Conservation (phyloP, 2,113 vertebrate genomes). For the Zosterops pallidus region DNA sequence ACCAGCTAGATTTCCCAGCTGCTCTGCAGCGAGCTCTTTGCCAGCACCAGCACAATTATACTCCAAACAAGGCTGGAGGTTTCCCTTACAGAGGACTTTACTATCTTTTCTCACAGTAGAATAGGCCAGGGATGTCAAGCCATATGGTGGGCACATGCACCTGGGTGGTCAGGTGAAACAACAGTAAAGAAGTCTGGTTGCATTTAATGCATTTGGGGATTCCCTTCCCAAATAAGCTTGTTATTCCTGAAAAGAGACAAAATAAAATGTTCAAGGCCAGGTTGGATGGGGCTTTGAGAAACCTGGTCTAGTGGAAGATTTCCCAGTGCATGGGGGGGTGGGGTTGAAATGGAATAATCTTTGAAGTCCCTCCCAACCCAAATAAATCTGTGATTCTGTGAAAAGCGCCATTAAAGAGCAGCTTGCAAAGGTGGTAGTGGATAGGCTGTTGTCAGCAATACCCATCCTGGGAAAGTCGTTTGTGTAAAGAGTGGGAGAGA, state of each 20-base stretch:
- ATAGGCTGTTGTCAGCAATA: neutral
- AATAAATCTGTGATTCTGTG: neutral
- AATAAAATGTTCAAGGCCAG: neutral
- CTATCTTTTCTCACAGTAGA: neutral
- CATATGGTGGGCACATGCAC: accelerated
- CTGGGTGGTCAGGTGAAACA: neutral
- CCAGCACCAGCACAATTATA: neutral
- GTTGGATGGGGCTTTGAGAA: neutral
- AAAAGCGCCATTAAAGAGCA: neutral
- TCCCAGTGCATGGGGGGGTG: accelerated
- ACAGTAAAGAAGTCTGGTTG: neutral
- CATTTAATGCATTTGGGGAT: neutral
- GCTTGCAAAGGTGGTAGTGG: neutral
- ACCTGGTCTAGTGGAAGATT: neutral
- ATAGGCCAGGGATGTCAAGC: neutral
- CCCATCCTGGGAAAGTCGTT: neutral
- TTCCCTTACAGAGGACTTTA: neutral
- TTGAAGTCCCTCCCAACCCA: neutral
- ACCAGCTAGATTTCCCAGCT: slow-evolving; percentile 19
- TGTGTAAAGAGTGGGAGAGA: neutral
- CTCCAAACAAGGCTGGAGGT: neutral
- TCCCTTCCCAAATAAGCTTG: neutral
- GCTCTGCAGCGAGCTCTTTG: neutral
- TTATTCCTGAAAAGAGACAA: neutral
- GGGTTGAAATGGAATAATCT: neutral